These are phyloP conservation scores for Alauda arvensis DNA, from an alignment of 2,797 vertebrate genomes.

Conservation along the genomic window DNA sequence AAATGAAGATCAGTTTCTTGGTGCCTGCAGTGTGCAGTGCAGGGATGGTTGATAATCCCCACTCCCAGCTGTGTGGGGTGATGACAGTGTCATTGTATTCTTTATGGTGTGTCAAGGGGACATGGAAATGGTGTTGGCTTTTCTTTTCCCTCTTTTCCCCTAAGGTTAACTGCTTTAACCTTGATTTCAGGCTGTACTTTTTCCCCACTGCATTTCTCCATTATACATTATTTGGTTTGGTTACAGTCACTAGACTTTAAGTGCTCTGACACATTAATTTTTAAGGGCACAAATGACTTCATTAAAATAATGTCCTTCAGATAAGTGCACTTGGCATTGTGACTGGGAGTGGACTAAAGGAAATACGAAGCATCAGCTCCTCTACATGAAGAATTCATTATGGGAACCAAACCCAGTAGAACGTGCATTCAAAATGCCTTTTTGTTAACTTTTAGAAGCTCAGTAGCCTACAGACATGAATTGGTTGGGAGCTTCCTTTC, in stretches of 20 bases:
- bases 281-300: slow-evolving; percentile 67
- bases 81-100: background rate
- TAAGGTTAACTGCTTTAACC: slow-evolving; percentile 61
- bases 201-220: slow-evolving; percentile 57
- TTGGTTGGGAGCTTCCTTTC: background rate
- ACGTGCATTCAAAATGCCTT: background rate
- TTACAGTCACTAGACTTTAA: slow-evolving; percentile 68
- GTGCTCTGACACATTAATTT: slow-evolving; percentile 65
- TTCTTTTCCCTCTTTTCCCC: slow-evolving; percentile 4
- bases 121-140: background rate
- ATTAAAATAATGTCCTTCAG: slow-evolving; percentile 65
- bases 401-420: background rate
- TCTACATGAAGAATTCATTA: background rate
- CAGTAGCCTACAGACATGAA: background rate
- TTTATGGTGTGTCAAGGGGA: background rate
- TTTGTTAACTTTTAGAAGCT: background rate
- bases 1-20: background rate
- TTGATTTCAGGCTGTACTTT: slow-evolving; percentile 49
- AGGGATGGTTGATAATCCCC: background rate
- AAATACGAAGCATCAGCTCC: slow-evolving; percentile 8
- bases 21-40: background rate
- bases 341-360: slow-evolving; percentile 39
- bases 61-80: background rate
- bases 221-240: slow-evolving; percentile 67
- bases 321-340: slow-evolving; percentile 35